These are phyloP conservation scores for Echinometra lucunter DNA, from an alignment of 53 echinoderm and acorn worm genomes.

Conservation along the genomic window DNA sequence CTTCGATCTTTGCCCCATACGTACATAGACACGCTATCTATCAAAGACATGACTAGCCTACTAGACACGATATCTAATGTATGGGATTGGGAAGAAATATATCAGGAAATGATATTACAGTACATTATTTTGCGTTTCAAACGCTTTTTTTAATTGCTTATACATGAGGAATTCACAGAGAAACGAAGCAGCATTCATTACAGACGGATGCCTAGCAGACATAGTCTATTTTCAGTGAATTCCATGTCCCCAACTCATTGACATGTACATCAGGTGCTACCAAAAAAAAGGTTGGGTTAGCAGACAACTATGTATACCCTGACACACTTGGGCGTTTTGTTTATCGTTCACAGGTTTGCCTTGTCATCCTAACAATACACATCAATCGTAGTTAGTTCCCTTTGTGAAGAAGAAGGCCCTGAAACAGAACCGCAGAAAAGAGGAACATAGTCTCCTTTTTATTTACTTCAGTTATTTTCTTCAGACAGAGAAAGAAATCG, in stretches of 20 bases:
- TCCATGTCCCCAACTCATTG: not conserved
- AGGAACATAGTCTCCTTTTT: not conserved
- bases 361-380: slow-evolving; percentile 12
- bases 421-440: slow-evolving; percentile 26
- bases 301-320: not conserved
- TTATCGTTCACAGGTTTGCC: not conserved
- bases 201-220: not conserved
- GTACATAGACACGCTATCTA: no score
- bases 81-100: not conserved
- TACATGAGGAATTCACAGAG: not conserved
- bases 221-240: not conserved
- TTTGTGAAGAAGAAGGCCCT: slow-evolving; percentile 7
- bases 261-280: not conserved
- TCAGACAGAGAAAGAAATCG: not conserved
- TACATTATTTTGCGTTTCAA: not conserved
- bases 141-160: not conserved
- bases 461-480: slow-evolving; percentile 16
- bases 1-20: not conserved
- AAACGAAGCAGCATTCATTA: not conserved
- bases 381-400: slow-evolving; percentile 26
- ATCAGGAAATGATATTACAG: not conserved
- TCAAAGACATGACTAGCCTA: not conserved
- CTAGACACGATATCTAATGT: not conserved
- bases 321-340: slow-evolving; percentile 9
- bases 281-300: not conserved